Evolutionary conservation across 2,888 invertebrate genomes (phyloP).

Genomic region (Lasioglossum leucozonium): DNA sequence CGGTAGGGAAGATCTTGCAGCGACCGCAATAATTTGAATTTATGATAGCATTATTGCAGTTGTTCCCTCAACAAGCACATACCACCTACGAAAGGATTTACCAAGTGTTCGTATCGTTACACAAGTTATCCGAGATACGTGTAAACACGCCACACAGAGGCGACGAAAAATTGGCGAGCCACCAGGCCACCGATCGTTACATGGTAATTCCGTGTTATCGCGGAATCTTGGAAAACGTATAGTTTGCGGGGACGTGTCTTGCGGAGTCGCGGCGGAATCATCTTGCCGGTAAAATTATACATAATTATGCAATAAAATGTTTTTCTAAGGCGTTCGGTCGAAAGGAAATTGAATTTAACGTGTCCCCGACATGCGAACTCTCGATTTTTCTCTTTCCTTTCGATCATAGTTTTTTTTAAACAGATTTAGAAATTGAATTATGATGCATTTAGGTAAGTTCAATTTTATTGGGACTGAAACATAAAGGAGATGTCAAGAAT

Average conservation of each 20-base stretch:
- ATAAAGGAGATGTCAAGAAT: too few species aligned
- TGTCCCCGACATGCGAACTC: background rate
- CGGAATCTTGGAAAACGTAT: background rate
- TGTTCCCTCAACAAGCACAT: constrained; percentile 58
- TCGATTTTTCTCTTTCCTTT: background rate
- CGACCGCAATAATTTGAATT: constrained; percentile 62
- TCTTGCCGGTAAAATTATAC: background rate
- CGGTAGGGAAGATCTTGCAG: constrained; percentile 41
- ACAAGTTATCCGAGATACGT: constrained; percentile 23
- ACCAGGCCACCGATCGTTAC: background rate
- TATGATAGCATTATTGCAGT: constrained; percentile 61
- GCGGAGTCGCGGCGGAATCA: background rate
- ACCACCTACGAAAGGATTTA: constrained; percentile 55
- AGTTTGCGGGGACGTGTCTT: background rate
- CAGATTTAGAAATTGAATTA: background rate
- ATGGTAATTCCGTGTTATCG: constrained; percentile 1
- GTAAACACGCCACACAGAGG: constrained; percentile 26
- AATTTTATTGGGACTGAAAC: background rate
- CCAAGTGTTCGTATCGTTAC: constrained; percentile 53
- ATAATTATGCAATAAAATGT: background rate
- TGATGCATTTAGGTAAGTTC: background rate
- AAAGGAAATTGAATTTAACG: background rate
- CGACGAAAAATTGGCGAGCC: constrained; percentile 38
- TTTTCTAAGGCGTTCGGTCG: background rate
- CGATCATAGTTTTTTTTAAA: background rate